Conservation (phyloP, 2,113 vertebrate genomes). For the Monopterus albus region DNA sequence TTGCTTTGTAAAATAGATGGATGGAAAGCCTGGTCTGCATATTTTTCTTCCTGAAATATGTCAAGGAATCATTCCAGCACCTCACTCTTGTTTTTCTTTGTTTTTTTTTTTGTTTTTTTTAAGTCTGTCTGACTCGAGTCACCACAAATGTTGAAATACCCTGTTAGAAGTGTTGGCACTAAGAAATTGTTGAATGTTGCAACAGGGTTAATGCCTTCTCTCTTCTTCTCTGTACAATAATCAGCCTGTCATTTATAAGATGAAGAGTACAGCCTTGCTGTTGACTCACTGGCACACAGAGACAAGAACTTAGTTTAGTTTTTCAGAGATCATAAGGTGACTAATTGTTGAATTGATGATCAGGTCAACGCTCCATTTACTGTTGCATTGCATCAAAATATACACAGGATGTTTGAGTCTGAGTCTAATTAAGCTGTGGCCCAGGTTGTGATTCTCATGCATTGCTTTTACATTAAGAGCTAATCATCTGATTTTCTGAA, state of each 20-base stretch:
- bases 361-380: background rate
- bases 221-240: slow-evolving; percentile 2
- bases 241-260: background rate
- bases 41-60: slow-evolving; percentile 33
- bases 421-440: background rate
- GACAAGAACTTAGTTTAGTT: background rate
- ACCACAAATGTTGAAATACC: background rate
- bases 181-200: slow-evolving; percentile 5
- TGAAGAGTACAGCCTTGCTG: background rate
- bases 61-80: slow-evolving; percentile 68
- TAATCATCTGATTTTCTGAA: too few relatives aligned
- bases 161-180: background rate
- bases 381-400: slow-evolving; percentile 12
- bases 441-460: background rate
- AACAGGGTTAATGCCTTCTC: background rate
- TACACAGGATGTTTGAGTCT: background rate
- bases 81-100: background rate
- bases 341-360: background rate
- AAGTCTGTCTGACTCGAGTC: too few relatives aligned
- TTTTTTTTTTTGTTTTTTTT: too few relatives aligned
- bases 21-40: slow-evolving; percentile 25
- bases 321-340: background rate
- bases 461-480: background rate
- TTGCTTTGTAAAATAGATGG: slow-evolving; percentile 17
- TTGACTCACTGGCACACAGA: background rate